Evolutionary conservation across 2,888 invertebrate species (phyloP), one percentile per base, ranked within the genome.

Genomic region (Hirtodrosophila confusa): DNA sequence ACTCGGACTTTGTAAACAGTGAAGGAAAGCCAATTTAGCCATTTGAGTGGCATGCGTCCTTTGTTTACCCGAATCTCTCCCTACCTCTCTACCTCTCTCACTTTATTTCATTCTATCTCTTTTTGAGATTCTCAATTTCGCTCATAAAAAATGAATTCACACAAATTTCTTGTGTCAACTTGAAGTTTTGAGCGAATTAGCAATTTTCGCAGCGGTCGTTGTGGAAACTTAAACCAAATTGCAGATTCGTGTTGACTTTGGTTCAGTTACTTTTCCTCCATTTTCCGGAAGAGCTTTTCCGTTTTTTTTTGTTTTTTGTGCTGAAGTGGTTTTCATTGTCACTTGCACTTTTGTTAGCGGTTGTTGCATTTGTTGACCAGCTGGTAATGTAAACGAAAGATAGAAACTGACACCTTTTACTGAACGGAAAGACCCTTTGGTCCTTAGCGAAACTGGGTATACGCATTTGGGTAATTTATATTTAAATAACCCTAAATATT

Each of bases 161-260:
- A 70, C 71, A 75, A 82, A 78, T 84, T 80, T 86, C 73, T 80
- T 75, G 57, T 84, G 80, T 82, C 78, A 80, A 80, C 78, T 69
- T 60, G 36, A 69, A 75, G 73, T 69, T 79, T 68, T 69, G 17
- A 53, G 47, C 69, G 75, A 84, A 80, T 86, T 78, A 78, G 75
- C 57, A 75, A 78, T 69, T 86, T 86, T 66, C 45, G 61, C 57
- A 51, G 61, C 43, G 66, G 69, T 80, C 78, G 37, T 43, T 53
- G 53, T 54, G 57, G 56, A 60, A 77, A 75, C 65, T 73, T 66
- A 68, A 69, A 69, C 67, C 69, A 75, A 86, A 85, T 75, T 67
- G 79, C 47, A 60, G 74, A 78, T 75, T 86, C 67, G 53, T 75
- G 84, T 77, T 86, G 65, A 80, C 84, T 83, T 80, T 63, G 66